Evolutionary conservation across 2,888 invertebrate genomes (phyloP).

Genomic region (Scrobipalpa costella): DNA sequence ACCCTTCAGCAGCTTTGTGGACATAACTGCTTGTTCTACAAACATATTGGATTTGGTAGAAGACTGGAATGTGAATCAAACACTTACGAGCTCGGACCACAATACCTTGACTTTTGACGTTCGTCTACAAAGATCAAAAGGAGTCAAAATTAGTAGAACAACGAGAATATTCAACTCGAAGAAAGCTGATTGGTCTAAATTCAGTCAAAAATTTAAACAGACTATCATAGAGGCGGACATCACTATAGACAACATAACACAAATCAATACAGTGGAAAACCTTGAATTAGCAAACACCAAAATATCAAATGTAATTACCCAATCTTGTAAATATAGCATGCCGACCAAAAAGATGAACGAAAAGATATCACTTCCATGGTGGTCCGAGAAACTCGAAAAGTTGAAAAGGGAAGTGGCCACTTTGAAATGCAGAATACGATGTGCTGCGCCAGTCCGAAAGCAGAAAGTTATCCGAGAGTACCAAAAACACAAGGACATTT

Average conservation of each 20-base stretch:
- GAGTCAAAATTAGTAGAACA: not conserved
- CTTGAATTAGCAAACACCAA: not conserved
- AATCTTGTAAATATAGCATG: not conserved
- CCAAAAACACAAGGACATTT: slow-evolving; percentile 26
- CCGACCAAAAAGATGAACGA: not conserved
- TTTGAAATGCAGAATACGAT: slow-evolving; percentile 7
- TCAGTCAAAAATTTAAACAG: slow-evolving; percentile 3
- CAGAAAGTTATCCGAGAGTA: slow-evolving; percentile 21
- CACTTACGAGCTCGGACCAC: slow-evolving; percentile 15
- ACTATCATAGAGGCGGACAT: not conserved
- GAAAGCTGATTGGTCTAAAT: slow-evolving; percentile 11
- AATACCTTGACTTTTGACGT: not conserved
- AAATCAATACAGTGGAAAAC: not conserved
- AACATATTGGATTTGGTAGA: not conserved
- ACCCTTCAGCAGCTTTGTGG: not conserved
- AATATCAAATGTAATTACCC: not conserved
- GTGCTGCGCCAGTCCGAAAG: slow-evolving; percentile 29
- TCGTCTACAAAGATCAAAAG: not conserved
- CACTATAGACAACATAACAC: not conserved
- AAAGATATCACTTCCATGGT: slow-evolving; percentile 13
- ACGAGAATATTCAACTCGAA: slow-evolving; percentile 11
- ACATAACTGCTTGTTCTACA: slow-evolving; percentile 16
- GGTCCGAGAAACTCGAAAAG: slow-evolving; percentile 14
- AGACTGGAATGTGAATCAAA: slow-evolving; percentile 3
- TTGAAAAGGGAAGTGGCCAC: slow-evolving; percentile 13